These are phyloP conservation scores for Idaea dimidiata DNA, from an alignment of 2,888 invertebrate species.

Conservation along the genomic window DNA sequence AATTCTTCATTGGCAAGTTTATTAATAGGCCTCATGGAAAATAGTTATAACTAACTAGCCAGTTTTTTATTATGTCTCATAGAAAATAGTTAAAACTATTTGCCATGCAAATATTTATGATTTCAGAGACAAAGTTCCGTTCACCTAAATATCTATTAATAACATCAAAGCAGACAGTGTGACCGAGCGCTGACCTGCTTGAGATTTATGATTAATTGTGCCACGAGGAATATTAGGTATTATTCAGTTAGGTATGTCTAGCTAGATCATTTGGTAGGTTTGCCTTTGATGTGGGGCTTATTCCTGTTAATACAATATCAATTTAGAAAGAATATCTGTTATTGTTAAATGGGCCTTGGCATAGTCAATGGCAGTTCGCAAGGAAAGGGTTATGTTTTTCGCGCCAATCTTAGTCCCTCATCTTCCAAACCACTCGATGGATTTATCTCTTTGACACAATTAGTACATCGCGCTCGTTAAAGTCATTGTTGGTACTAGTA, in stretches of 20 bases:
- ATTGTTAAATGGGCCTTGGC: too few relatives aligned
- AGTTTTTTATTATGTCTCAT: neutral
- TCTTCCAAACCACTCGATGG: too few relatives aligned
- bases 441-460: too few relatives aligned
- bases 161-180: neutral
- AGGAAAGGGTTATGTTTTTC: too few relatives aligned
- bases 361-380: too few relatives aligned
- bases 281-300: neutral
- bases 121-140: neutral
- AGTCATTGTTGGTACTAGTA: too few relatives aligned
- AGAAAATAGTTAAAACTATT: neutral
- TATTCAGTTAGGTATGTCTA: neutral
- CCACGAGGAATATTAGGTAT: neutral
- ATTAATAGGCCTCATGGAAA: too few relatives aligned
- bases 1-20: too few relatives aligned
- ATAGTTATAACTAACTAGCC: too few relatives aligned
- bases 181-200: slow-evolving; percentile 1
- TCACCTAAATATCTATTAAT: slow-evolving; percentile 2
- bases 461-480: too few relatives aligned
- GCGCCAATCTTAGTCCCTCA: too few relatives aligned
- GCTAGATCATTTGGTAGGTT: neutral
- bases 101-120: neutral
- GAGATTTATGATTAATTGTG: slow-evolving; percentile 6
- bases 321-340: too few relatives aligned
- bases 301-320: neutral